phyloP scores from a whole-genome alignment of 2,888 invertebrate genomes.

The Amiota mariae region DNA sequence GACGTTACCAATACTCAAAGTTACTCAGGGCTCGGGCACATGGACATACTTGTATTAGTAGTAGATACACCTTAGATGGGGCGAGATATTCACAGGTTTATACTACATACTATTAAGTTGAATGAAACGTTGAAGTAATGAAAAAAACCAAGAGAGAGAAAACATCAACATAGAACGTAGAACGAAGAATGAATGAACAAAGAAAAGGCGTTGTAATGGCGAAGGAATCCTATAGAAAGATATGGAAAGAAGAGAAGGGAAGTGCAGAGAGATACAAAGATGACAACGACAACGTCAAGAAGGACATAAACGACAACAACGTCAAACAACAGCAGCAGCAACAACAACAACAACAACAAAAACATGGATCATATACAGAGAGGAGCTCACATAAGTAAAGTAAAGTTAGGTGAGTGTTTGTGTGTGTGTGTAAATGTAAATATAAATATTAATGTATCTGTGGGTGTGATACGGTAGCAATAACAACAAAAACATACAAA shows the following conservation, averaged over 20 bases:
- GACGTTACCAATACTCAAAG: conserved; percentile 36
- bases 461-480: conserved; percentile 22
- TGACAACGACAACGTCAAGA: conserved; percentile 21
- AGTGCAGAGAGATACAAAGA: conserved; percentile 23
- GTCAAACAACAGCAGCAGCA: background rate
- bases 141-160: conserved; percentile 64
- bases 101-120: conserved; percentile 46
- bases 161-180: conserved; percentile 55
- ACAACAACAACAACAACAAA: background rate
- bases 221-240: too few relatives aligned
- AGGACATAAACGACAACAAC: conserved; percentile 20
- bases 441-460: too few relatives aligned
- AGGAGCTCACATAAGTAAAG: background rate
- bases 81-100: conserved; percentile 35
- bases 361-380: background rate
- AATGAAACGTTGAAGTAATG: conserved; percentile 62
- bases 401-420: background rate
- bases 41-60: too few relatives aligned
- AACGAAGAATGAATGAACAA: conserved; percentile 36
- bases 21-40: conserved; percentile 24
- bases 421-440: too few relatives aligned
- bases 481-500: conserved; percentile 34
- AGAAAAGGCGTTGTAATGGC: background rate
- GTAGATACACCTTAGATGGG: conserved; percentile 35
- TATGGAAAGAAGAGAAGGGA: too few relatives aligned